phyloP scores from a whole-genome alignment of 2,797 vertebrate species.

The Etheostoma nigrum region DNA sequence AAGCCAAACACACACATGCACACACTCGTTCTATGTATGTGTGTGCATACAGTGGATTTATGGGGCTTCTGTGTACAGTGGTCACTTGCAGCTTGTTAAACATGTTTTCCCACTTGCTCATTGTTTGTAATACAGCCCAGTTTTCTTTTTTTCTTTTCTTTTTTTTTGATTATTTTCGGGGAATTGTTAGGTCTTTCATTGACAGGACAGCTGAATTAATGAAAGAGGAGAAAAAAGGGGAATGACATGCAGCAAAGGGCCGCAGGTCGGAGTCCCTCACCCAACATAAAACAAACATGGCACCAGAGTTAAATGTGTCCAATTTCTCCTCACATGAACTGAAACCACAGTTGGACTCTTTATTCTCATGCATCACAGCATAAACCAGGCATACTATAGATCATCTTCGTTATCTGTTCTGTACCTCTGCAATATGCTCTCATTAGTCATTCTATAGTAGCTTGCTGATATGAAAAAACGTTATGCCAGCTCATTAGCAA shows the following conservation, averaged over 20 bases:
- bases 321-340: neutral
- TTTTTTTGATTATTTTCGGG: too few relatives aligned
- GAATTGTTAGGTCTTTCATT: too few relatives aligned
- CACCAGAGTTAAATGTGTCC: neutral
- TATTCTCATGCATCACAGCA: conserved; percentile 7
- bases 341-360: neutral
- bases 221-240: too few relatives aligned
- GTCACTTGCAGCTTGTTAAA: conserved; percentile 1
- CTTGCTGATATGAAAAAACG: conserved; percentile 36
- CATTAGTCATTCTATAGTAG: conserved; percentile 50
- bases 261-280: too few relatives aligned
- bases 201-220: too few relatives aligned
- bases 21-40: neutral
- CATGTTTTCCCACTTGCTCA: too few relatives aligned
- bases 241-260: too few relatives aligned
- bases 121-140: too few relatives aligned
- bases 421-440: conserved; percentile 35
- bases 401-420: conserved; percentile 43
- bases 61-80: neutral
- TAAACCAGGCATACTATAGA: conserved; percentile 10
- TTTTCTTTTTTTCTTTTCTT: neutral
- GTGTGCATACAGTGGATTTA: conserved; percentile 12
- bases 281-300: neutral
- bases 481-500: conserved; percentile 47
- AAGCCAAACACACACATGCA: neutral